Evolutionary conservation across 1,140 invertebrate genomes (phyloP), one percentile per base, ranked within the genome.

Genomic region (Mercenaria mercenaria): DNA sequence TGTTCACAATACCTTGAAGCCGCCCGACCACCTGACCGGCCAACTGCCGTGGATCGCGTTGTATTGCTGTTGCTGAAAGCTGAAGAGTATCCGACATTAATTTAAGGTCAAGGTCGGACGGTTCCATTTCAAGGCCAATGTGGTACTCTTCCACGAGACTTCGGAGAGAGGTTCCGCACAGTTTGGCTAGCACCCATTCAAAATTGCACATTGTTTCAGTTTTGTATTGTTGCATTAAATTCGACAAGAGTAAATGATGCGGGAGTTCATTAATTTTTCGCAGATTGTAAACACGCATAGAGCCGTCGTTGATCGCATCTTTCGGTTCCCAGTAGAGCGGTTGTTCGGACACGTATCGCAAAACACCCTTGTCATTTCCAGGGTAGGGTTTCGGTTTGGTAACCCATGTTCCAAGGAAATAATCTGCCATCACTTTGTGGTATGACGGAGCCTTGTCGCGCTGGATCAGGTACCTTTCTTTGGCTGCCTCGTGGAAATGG

Each of bases 161-260:
- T 97, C 96, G 98, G 0, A 99, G 96, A 3, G 99, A 98, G 93
- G 99, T 99, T 85, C 98, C 98, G 87, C 98, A 98, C 2, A 99
- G 96, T 96, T 99, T 99, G 0, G 99, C 98, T 94, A 99, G 98
- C 0, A 99, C 96, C 98, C 99, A 99, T 93, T 99, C 98, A 95
- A 99, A 99, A 96, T 99, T 99, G 96, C 99, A 99, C 2, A 99
- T 96, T 13, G 99, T 98, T 93, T 99, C 97, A 82, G 98, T 97
- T 95, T 99, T 99, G 0, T 99, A 96, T 96, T 99, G 98, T 76
- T 98, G 97, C 93, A 98, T 98, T 64, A 99, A 97, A 79, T 98
- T 97, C 0, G 99, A 98, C 41, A 99, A 97, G 0, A 99, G 52
- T 8, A 96, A 91, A 88, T 98, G 98, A 96, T 97, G 98, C 80